Evolutionary conservation across 92 coral and sea anemone genomes (phyloP), one percentile per base, ranked within the genome.

Genomic region (Porites lobata): DNA sequence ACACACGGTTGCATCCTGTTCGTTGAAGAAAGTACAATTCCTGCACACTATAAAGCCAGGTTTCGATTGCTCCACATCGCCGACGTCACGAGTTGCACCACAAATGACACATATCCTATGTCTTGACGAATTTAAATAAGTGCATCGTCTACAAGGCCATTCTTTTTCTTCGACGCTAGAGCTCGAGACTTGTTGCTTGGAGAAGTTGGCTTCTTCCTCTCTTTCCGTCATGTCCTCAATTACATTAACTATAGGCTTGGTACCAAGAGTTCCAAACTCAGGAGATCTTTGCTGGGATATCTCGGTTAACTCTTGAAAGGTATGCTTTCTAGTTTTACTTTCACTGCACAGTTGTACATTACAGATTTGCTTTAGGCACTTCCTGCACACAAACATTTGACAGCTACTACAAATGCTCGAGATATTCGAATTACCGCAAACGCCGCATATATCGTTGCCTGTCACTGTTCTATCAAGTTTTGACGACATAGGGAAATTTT

Each of bases 121-220:
- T 1, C 67, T 74, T 1, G 82, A 68, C 11, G 93, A 79, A 76
- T 94, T 94, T 12, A 70, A 26, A 75, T 53, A 82, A 10, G 96
- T 94, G 88, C 96, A 94, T 0, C 93, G 91, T 14, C 50, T 57
- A 67, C 96, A 94, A 26, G 67, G 3, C 96, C 96, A 94, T 20
- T 82, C 65, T 10, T 65, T 75, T 18, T 0, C 65, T 4, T 66
- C 59, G 8, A 3, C 21, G 8, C 20, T 52, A 24, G 26, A 1
- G 26, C 26, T 24, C 1, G 26, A 24, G 26, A 24, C 26, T 24
- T 24, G 26, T 24, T 24, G 26, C 26, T 24, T 24, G 26, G 26
- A 24, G 26, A 24, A 24, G 26, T 1, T 24, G 6, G 26, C 26
- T 24, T 24, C 26, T 24, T 24, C 57, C 11, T 11, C 11, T 38